Conservation (phyloP, 2,113 vertebrate species). For the Stigmatopora argus region DNA sequence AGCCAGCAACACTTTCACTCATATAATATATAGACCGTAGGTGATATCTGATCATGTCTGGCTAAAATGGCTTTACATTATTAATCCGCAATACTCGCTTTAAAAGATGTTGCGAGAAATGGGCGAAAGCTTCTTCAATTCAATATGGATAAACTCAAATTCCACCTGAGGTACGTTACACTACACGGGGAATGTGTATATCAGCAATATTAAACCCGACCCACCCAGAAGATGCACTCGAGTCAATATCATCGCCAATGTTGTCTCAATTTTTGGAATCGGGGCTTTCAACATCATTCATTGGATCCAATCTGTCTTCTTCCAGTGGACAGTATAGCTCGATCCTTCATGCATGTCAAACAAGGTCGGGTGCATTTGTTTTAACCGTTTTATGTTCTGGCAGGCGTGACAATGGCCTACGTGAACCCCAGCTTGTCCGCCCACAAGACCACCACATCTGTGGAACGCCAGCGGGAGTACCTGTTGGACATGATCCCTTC, state of each 20-base stretch:
- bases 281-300: background rate
- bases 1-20: too few relatives aligned
- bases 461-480: slow-evolving; percentile 95
- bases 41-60: too few relatives aligned
- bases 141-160: too few relatives aligned
- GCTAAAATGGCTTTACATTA: background rate
- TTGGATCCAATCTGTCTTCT: background rate
- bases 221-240: background rate
- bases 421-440: slow-evolving; percentile 85
- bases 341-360: background rate
- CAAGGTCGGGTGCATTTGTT: background rate
- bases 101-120: too few relatives aligned
- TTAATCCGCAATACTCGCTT: background rate
- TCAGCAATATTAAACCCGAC: too few relatives aligned
- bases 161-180: too few relatives aligned
- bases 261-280: background rate
- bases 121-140: too few relatives aligned
- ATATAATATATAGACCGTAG: background rate
- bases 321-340: background rate
- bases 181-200: too few relatives aligned
- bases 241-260: background rate
- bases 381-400: slow-evolving; percentile 17
- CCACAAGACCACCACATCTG: slow-evolving; percentile 83
- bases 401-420: slow-evolving; percentile 89
- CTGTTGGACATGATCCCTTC: slow-evolving; percentile 98